These are phyloP conservation scores for Malurus splendens DNA, from an alignment of 2,797 vertebrate genomes.

Conservation along the genomic window DNA sequence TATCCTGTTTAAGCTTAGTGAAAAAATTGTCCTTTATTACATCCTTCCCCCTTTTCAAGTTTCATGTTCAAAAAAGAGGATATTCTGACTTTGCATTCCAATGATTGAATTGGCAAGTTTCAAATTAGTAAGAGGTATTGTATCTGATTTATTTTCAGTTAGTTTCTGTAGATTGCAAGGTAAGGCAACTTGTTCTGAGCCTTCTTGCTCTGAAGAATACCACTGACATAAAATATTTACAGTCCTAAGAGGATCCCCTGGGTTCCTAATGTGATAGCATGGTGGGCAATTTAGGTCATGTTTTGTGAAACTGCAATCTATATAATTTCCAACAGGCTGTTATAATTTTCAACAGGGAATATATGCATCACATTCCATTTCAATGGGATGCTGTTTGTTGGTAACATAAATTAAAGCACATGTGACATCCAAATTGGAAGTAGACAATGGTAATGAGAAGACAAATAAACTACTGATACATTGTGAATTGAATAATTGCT, in stretches of 20 bases:
- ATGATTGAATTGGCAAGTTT: neutral
- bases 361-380: neutral
- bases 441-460: neutral
- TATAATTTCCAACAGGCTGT: neutral
- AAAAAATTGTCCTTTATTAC: neutral
- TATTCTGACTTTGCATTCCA: neutral
- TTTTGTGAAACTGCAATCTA: neutral
- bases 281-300: neutral
- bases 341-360: fast-evolving
- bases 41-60: neutral
- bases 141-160: neutral
- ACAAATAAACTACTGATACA: neutral
- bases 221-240: neutral
- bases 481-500: neutral
- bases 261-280: neutral
- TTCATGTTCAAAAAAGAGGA: neutral
- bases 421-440: neutral
- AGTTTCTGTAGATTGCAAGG: neutral
- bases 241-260: neutral
- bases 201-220: neutral
- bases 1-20: neutral
- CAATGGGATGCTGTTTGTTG: neutral
- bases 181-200: neutral
- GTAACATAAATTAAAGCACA: neutral
- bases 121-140: neutral